Base-by-base conservation (phyloP, 2,113 vertebrate species). In the Poicephalus meyeri region DNA sequence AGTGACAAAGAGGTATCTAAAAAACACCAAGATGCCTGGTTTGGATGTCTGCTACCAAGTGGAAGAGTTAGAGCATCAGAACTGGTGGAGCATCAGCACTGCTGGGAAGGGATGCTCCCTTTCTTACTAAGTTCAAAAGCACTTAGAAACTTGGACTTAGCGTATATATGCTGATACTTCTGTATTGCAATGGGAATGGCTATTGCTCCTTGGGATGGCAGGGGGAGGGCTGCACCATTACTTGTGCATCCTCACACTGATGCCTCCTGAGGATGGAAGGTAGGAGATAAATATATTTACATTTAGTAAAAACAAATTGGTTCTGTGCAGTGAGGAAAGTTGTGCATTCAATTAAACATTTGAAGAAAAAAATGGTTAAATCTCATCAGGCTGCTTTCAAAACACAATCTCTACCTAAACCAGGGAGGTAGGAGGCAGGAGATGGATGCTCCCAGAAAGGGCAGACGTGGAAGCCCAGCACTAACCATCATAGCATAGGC, bases 21-120 rank as follows among this genome's bases (percentile, higher is more conserved):
- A 35, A 68, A 41, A 4, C 50, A 24, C 7, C 28, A 18, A 16
- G 41, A 31, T 8, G 37, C 19, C 24, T 16, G 3, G 39, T 46
- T 44, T 1, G 3, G 49, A 33, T 1, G 2, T 10, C 1, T 0
- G 14, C 33, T 60, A 42, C 23, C 6, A 28, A 56, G 29, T 1
- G 1, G 41, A 71, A 65, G 25, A 71, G 47, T 29, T 39, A 81
- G 52, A 50, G 14, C 78, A 49, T 29, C 41, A 31, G 41, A 42
- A 55, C 39, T n/a, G 50, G 41, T 60, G 72, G 25, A 55, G 33
- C 78, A 42, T 31, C 29, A 8, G 64, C 29, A 10, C 26, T 29
- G 2, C 33, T 39, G 42, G 35, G 37, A 42, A 42, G 31, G 26
- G 56, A 44, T 31, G 44, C 19, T 29, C 55, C 42, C 31, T 9